A percentile compares a stretch with the other conserved stretches of the same genome.
Conservation (phyloP, 2,888 invertebrate genomes). For the Orchesellides sinensis region DNA sequence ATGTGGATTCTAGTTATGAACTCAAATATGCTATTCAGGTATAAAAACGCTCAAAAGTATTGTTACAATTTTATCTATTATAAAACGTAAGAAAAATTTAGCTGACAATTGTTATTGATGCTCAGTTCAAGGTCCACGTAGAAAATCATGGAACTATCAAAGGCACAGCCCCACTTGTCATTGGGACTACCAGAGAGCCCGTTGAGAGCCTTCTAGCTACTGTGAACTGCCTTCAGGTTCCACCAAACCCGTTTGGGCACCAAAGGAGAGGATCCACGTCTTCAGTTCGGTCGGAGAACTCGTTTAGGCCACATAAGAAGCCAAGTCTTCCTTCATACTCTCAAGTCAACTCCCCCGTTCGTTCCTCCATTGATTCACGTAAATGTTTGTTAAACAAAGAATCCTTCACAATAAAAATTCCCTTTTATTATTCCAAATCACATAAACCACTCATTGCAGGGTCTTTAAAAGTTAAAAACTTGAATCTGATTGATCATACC, state of each 20-base stretch:
- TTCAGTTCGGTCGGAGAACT: constrained; percentile 12
- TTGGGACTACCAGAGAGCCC: constrained; percentile 21
- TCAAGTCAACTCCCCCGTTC: constrained; percentile 43
- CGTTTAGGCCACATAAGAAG: constrained; percentile 16
- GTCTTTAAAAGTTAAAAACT: no score
- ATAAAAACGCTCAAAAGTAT: background rate
- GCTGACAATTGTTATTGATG: background rate
- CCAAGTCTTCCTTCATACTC: constrained; percentile 38
- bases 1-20: constrained; percentile 10
- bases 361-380: constrained; percentile 14
- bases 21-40: constrained; percentile 36
- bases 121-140: constrained; percentile 32
- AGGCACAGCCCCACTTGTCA: constrained; percentile 10
- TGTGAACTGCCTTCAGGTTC: constrained; percentile 16
- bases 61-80: no score
- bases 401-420: background rate
- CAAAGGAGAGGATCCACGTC: constrained; percentile 8
- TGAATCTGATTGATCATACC: background rate
- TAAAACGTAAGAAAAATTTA: background rate
- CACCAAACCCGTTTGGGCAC: constrained; percentile 22
- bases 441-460: no score
- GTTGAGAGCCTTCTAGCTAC: background rate
- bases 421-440: no score
- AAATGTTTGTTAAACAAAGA: background rate
- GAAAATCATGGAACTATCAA: constrained; percentile 42